These are phyloP conservation scores for Mus pahari DNA, from an alignment of 2,113 vertebrate species.

Conservation along the genomic window DNA sequence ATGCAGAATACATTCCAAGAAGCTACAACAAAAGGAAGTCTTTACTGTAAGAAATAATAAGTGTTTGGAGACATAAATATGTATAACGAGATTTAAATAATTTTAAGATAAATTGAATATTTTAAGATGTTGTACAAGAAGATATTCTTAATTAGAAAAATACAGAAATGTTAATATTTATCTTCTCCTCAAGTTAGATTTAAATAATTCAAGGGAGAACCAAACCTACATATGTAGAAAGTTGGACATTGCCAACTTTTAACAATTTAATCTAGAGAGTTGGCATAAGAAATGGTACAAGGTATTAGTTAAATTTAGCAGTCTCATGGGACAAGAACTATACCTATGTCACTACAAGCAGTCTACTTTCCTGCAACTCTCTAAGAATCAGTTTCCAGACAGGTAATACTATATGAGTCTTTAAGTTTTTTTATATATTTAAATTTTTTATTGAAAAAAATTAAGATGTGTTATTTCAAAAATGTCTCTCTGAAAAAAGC, in stretches of 20 bases:
- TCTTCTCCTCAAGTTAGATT: not conserved
- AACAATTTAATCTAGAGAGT: not conserved
- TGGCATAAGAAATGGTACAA: not conserved
- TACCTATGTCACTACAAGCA: no score
- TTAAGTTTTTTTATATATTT: not conserved
- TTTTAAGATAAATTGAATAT: not conserved
- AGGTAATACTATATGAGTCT: not conserved
- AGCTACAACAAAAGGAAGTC: not conserved
- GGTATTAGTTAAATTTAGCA: not conserved
- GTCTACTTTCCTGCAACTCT: not conserved
- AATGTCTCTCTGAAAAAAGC: not conserved
- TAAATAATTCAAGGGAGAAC: not conserved
- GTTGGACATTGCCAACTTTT: not conserved
- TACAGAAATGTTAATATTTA: not conserved
- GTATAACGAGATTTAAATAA: not conserved
- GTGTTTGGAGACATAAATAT: not conserved
- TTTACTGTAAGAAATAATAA: not conserved
- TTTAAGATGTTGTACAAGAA: not conserved
- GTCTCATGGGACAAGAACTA: not conserved
- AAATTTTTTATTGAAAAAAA: not conserved
- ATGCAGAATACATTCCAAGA: not conserved
- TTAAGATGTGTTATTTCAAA: not conserved
- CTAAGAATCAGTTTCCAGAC: not conserved
- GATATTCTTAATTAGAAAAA: not conserved
- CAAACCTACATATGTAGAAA: not conserved